Evolutionary conservation across 2,888 invertebrate genomes (phyloP).

Genomic region (Thecophora atra): DNA sequence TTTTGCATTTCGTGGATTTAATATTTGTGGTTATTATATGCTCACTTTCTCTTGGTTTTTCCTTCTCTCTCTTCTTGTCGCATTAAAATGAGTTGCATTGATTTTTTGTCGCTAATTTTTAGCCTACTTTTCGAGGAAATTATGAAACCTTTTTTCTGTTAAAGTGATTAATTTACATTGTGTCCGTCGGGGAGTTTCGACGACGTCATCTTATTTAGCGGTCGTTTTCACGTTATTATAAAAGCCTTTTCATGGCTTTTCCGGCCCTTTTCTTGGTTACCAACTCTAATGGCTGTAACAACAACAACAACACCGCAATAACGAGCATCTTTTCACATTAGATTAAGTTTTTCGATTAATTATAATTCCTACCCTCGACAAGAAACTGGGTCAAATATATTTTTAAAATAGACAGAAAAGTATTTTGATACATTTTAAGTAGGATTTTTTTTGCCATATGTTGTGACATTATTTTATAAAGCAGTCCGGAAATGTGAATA

Average conservation of each 20-base stretch:
- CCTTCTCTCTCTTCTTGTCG: not conserved
- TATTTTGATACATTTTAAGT: not conserved
- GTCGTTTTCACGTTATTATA: not conserved
- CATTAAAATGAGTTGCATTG: slow-evolving; percentile 10
- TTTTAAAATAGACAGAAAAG: slow-evolving; percentile 21
- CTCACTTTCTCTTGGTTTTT: not conserved
- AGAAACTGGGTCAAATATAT: slow-evolving; percentile 41
- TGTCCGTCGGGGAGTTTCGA: not conserved
- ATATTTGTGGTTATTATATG: not conserved
- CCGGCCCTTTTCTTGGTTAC: not conserved
- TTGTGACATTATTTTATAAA: not conserved
- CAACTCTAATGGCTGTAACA: no score
- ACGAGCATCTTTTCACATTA: not conserved
- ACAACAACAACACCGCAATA: no score
- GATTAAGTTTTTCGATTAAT: slow-evolving; percentile 2
- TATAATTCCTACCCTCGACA: slow-evolving; percentile 35
- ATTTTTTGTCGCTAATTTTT: slow-evolving; percentile 23
- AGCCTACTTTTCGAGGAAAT: slow-evolving; percentile 18
- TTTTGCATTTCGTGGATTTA: not conserved
- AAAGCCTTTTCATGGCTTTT: no score
- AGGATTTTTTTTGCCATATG: not conserved
- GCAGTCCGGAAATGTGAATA: not conserved
- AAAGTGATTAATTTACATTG: not conserved
- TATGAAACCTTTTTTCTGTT: not conserved
- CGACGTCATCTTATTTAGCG: not conserved